These are phyloP conservation scores for Clarias laeviceps DNA, from an alignment of 2,797 vertebrate species.

Conservation along the genomic window DNA sequence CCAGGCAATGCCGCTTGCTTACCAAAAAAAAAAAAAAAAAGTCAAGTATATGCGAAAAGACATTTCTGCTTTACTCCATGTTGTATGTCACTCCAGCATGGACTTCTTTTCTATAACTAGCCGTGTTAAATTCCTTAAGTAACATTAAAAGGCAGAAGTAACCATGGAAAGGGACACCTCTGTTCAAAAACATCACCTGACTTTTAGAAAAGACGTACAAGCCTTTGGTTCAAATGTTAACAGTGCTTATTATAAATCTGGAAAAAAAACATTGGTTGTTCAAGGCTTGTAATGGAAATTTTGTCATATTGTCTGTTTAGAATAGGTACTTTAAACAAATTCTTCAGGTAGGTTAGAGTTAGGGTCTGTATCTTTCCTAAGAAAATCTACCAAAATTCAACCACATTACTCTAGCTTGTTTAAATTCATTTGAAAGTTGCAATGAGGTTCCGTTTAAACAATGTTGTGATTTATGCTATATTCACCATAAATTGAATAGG, in stretches of 20 bases:
- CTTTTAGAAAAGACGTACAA: background rate
- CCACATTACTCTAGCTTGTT: background rate
- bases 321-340: background rate
- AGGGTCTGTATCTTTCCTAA: background rate
- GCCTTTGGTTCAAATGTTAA: background rate
- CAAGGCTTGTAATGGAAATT: background rate
- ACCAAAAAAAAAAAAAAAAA: too few species aligned
- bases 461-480: slow-evolving; percentile 10
- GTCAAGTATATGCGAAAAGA: background rate
- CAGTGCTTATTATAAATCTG: background rate
- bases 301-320: background rate
- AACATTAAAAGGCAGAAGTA: background rate
- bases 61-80: background rate
- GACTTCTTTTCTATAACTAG: background rate
- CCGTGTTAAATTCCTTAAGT: background rate
- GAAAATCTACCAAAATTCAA: background rate
- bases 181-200: background rate
- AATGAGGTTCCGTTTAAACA: background rate
- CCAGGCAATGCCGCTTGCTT: too few species aligned
- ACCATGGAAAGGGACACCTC: background rate
- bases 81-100: background rate
- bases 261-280: background rate
- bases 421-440: background rate
- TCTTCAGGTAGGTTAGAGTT: background rate
- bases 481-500: background rate